Evolutionary conservation across 2,113 vertebrate genomes (phyloP).

Genomic region (Helogale parvula): DNA sequence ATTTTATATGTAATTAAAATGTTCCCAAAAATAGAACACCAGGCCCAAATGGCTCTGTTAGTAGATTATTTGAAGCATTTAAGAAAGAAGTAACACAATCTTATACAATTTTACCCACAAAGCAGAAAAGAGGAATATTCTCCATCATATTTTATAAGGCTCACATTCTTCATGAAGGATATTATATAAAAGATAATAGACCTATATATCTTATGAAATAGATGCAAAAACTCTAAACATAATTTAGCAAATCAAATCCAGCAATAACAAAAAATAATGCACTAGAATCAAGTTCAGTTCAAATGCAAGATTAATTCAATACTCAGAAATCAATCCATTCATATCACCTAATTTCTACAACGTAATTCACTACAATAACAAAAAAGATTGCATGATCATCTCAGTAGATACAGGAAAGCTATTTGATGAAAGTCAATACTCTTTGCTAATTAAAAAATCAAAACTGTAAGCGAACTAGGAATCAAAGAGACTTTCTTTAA

Average conservation of each 20-base stretch:
- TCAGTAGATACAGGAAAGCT: not conserved
- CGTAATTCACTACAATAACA: not conserved
- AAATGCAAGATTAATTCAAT: not conserved
- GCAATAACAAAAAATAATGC: not conserved
- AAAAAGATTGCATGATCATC: not conserved
- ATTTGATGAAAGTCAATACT: not conserved
- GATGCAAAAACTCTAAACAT: not conserved
- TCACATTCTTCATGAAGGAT: not conserved
- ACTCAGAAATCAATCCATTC: not conserved
- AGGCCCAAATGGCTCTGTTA: not conserved
- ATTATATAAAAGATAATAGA: not conserved
- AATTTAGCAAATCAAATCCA: not conserved
- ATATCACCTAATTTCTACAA: not conserved
- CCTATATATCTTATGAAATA: not conserved
- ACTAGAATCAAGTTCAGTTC: not conserved
- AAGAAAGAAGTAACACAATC: not conserved
- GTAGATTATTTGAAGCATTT: not conserved
- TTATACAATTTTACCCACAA: not conserved
- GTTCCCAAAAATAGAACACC: not conserved
- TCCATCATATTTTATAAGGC: not conserved
- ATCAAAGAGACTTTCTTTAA: not conserved
- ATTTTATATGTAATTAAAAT: slow-evolving; percentile 10
- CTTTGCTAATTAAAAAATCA: not conserved
- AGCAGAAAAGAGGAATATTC: not conserved
- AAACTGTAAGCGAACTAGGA: not conserved